These are phyloP conservation scores for Calidris pugnax DNA, from an alignment of 2,113 vertebrate genomes.

Conservation along the genomic window DNA sequence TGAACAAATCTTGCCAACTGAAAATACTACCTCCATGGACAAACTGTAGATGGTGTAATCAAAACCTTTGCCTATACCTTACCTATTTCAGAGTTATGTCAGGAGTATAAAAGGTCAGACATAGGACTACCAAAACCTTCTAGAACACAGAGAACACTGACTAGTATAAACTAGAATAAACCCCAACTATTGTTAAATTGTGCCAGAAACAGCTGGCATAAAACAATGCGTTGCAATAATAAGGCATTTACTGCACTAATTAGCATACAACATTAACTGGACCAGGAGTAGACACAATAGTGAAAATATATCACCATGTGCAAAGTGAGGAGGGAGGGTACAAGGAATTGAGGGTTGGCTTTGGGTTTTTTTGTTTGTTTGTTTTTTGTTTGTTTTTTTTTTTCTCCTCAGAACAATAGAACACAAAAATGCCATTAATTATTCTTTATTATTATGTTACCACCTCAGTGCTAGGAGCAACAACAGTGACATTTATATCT, in stretches of 20 bases:
- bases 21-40: not conserved
- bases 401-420: not conserved
- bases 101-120: not conserved
- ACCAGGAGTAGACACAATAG: not conserved
- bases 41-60: not conserved
- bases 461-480: not conserved
- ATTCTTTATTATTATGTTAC: not conserved
- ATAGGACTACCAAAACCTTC: not conserved
- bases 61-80: not conserved
- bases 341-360: not conserved
- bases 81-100: not conserved
- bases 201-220: not conserved
- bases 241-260: not conserved
- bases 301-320: fast-evolving
- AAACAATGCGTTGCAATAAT: not conserved
- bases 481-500: not conserved
- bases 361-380: not conserved
- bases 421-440: not conserved
- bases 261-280: not conserved
- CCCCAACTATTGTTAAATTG: not conserved
- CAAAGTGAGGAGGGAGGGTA: not conserved
- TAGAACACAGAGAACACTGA: not conserved
- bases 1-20: not conserved
- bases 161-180: not conserved
- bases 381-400: no score